Evolutionary conservation across 1,140 invertebrate species (phyloP).

Genomic region (Mylabris phalerata): DNA sequence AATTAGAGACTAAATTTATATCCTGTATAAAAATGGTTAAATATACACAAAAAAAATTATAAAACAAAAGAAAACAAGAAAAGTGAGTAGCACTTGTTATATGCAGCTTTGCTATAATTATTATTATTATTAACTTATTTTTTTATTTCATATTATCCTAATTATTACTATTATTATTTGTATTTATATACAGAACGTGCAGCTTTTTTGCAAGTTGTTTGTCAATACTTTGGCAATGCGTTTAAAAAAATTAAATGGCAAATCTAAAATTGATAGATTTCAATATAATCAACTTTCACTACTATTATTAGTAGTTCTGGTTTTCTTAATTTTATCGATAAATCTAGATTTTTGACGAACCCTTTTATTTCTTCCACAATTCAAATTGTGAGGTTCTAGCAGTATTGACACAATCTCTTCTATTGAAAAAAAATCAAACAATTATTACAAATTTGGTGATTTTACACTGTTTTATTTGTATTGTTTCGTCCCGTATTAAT

Average conservation of each 20-base stretch:
- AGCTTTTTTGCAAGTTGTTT: slow-evolving; percentile 26
- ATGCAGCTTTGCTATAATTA: slow-evolving; percentile 34
- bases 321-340: background rate
- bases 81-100: slow-evolving; percentile 39
- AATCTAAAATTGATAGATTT: no score
- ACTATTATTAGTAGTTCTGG: background rate
- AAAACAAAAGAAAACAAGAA: background rate
- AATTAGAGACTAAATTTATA: slow-evolving; percentile 24
- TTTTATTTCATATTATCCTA: no score
- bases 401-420: no score
- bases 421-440: background rate
- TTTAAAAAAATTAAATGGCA: background rate
- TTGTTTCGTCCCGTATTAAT: no score
- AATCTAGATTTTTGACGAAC: background rate
- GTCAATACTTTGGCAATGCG: slow-evolving; percentile 15
- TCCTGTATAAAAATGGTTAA: slow-evolving; percentile 27
- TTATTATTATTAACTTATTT: slow-evolving; percentile 22
- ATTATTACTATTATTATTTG: slow-evolving; percentile 7
- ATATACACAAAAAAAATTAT: slow-evolving; percentile 5
- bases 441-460: background rate
- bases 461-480: no score
- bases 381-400: no score
- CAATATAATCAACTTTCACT: background rate
- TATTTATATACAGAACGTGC: slow-evolving; percentile 18
- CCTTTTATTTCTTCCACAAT: slow-evolving; percentile 12